Evolutionary conservation across 2,797 vertebrate genomes (phyloP).

Genomic region (Falco naumanni): DNA sequence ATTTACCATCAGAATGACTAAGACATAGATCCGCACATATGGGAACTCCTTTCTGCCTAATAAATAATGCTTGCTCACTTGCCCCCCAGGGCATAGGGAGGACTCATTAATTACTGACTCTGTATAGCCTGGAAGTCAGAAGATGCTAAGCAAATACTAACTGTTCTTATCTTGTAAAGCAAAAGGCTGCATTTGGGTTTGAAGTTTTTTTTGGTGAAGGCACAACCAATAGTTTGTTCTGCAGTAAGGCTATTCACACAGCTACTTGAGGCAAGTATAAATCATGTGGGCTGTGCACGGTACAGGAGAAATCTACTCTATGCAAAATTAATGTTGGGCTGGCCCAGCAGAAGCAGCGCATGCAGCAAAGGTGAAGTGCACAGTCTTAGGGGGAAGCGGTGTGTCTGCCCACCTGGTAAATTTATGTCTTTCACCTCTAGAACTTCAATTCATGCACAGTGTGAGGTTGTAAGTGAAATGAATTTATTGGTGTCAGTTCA

Average conservation of each 20-base stretch:
- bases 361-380: constrained; percentile 26
- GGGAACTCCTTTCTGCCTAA: constrained; percentile 23
- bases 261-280: not conserved
- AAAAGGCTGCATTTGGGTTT: not conserved
- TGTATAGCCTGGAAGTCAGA: not conserved
- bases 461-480: constrained; percentile 63
- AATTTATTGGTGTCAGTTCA: constrained; percentile 71
- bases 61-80: constrained; percentile 3
- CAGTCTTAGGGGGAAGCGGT: constrained; percentile 37
- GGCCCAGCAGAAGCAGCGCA: not conserved
- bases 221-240: not conserved
- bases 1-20: constrained; percentile 32
- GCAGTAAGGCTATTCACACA: not conserved
- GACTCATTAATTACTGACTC: constrained; percentile 24
- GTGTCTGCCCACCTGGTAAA: constrained; percentile 63
- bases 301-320: constrained; percentile 7
- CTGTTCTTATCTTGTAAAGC: not conserved
- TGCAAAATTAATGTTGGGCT: constrained; percentile 64
- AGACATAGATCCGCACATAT: not conserved
- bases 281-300: not conserved
- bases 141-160: not conserved
- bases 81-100: not conserved
- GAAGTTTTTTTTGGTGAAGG: not conserved
- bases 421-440: constrained; percentile 71
- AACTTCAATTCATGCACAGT: constrained; percentile 33